Evolutionary conservation across 2,797 vertebrate genomes (phyloP).

Genomic region (Xiphorhynchus erythropygius): DNA sequence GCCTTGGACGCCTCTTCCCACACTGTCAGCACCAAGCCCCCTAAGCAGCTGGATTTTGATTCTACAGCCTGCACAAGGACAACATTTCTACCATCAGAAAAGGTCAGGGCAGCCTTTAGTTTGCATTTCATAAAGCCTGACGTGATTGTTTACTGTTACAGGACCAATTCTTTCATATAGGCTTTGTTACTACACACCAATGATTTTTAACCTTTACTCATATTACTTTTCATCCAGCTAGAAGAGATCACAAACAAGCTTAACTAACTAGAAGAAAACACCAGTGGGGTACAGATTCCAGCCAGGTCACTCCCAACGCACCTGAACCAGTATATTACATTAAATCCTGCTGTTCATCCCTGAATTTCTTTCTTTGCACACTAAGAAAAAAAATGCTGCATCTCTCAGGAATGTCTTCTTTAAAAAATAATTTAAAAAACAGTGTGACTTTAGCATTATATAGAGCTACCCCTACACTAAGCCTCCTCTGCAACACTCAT

Average conservation of each 20-base stretch:
- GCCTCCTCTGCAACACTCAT: neutral
- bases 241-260: neutral
- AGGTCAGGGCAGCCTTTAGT: neutral
- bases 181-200: neutral
- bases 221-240: neutral
- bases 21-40: neutral
- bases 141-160: neutral
- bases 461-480: conserved; percentile 1
- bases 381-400: neutral
- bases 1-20: neutral
- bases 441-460: neutral
- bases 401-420: neutral
- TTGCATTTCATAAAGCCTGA: neutral
- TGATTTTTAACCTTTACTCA: neutral
- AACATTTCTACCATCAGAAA: neutral
- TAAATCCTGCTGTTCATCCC: neutral
- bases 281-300: neutral
- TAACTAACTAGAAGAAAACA: neutral
- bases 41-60: neutral
- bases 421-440: neutral
- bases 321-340: neutral
- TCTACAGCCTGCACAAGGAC: neutral
- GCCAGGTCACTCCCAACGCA: neutral
- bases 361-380: neutral
- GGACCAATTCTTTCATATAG: neutral